These are phyloP conservation scores for Laticauda colubrina DNA, from an alignment of 2,113 vertebrate species.

Conservation along the genomic window DNA sequence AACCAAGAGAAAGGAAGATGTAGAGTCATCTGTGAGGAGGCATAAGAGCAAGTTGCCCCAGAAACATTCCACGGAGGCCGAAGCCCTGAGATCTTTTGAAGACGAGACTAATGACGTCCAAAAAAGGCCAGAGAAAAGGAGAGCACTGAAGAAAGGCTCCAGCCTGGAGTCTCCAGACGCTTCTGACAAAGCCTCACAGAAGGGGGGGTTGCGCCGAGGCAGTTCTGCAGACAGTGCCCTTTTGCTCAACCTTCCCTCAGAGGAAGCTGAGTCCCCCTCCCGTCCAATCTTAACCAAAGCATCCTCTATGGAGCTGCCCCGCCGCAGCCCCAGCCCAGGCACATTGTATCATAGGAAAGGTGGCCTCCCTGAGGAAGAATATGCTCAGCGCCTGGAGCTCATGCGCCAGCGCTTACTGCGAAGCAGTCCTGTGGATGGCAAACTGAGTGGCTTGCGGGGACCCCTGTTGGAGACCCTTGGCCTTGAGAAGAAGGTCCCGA, in stretches of 20 bases:
- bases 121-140: slow-evolving; percentile 69
- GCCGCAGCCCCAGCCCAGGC: slow-evolving; percentile 80
- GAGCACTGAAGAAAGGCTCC: slow-evolving; percentile 78
- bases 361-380: slow-evolving; percentile 82
- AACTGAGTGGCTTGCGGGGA: slow-evolving; percentile 91
- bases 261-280: slow-evolving; percentile 53
- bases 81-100: slow-evolving; percentile 71
- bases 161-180: slow-evolving; percentile 73
- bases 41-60: slow-evolving; percentile 27
- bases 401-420: slow-evolving; percentile 90
- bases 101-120: slow-evolving; percentile 71
- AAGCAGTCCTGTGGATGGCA: slow-evolving; percentile 82
- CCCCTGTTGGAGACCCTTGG: slow-evolving; percentile 90
- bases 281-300: slow-evolving; percentile 40
- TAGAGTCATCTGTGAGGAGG: slow-evolving; percentile 60
- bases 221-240: slow-evolving; percentile 89
- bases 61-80: slow-evolving; percentile 65
- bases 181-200: slow-evolving; percentile 62
- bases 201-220: slow-evolving; percentile 86
- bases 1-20: slow-evolving; percentile 52
- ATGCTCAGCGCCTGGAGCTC: slow-evolving; percentile 86
- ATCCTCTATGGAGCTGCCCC: slow-evolving; percentile 82
- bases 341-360: slow-evolving; percentile 72
- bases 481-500: slow-evolving; percentile 71
- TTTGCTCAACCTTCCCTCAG: slow-evolving; percentile 69